These are phyloP conservation scores for Pogonophryne albipinna DNA, from an alignment of 2,797 vertebrate genomes.

Conservation along the genomic window DNA sequence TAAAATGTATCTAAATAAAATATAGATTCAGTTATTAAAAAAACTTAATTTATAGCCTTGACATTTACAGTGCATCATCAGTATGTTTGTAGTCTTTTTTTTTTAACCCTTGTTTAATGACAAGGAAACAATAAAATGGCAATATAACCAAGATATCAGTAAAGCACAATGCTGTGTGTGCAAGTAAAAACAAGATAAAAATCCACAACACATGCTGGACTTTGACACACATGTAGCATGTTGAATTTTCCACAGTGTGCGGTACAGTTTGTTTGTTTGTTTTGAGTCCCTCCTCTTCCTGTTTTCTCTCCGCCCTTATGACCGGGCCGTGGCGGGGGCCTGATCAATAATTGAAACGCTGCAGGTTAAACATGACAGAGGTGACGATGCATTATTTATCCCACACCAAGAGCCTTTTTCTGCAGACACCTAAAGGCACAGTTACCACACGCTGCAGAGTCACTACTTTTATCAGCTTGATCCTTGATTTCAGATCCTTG, in stretches of 20 bases:
- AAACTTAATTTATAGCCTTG: too few relatives aligned
- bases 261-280: neutral
- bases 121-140: neutral
- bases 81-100: neutral
- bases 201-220: too few relatives aligned
- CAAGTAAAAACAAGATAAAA: too few relatives aligned
- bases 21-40: too few relatives aligned
- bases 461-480: conserved; percentile 8
- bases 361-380: conserved; percentile 76
- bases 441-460: conserved; percentile 24
- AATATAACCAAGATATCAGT: neutral
- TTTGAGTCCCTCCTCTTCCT: conserved; percentile 50
- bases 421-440: conserved; percentile 46
- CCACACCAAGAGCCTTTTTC: conserved; percentile 38
- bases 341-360: conserved; percentile 73
- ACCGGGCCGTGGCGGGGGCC: neutral
- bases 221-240: neutral
- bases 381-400: conserved; percentile 76
- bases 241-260: neutral
- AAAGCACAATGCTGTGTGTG: neutral
- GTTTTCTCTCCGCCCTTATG: conserved; percentile 24
- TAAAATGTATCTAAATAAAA: neutral
- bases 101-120: neutral
- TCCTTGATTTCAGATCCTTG: conserved; percentile 45
- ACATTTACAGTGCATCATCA: neutral